Base-by-base conservation (phyloP, 2,113 vertebrate genomes). In the Prunella fulvescens region DNA sequence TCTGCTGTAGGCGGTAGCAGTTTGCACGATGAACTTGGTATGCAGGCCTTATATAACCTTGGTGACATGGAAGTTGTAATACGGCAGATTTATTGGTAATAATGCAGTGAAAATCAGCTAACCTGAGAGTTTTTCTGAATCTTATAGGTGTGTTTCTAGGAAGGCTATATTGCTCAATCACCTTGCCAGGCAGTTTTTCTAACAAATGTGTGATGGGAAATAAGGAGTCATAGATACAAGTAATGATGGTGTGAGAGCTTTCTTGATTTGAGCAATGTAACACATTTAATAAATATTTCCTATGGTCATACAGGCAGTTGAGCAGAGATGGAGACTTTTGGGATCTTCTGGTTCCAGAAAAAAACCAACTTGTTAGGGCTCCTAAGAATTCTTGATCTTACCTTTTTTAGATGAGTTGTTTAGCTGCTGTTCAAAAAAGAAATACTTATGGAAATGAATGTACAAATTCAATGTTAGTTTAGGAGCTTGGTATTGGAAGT, bases 1-100 rank as follows among this genome's bases (percentile, higher is more conserved):
- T 98, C 99, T 89, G 99, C 99, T 94, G 98, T 99, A 95, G 99
- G 99, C 96, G 97, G 98, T 94, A 98, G 98, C 99, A 99, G 99
- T 98, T 98, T 99, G 97, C 99, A 99, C 96, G 98, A 99, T 97
- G 99, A 99, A 97, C 99, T 99, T 94, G 99, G 99, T 99, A 98
- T 98, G 98, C 98, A 98, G 98, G 98, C 97, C 97, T 98, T 98
- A 95, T 95, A 86, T 98, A 96, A 98, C 97, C 97, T 98, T 97
- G 97, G 95, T 96, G 97, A 95, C 98, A 96, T 90, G 82, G 94
- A 96, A 84, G 93, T 95, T 89, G 76, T 96, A 96, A 97, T 95
- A n/a, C 84, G 2, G 92, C 96, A 97, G 74, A 84, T 84, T 9
- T 92, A 31, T 96, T 56, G 95, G 93, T 96, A 92, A 96, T 94